Evolutionary conservation across 2,888 invertebrate species (phyloP).

Genomic region (Lasioglossum malachurum): DNA sequence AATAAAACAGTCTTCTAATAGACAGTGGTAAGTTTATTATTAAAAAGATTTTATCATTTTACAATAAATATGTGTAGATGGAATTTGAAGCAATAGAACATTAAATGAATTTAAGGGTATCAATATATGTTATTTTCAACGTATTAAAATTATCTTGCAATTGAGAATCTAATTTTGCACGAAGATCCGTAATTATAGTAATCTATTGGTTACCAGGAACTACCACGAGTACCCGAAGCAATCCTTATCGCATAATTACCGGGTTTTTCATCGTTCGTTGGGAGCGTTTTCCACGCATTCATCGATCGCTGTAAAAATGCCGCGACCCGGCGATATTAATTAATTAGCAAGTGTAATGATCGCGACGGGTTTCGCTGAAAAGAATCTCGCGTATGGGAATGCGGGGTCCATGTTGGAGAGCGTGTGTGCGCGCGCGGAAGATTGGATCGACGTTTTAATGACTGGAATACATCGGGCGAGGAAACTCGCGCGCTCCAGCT

Average conservation of each 20-base stretch:
- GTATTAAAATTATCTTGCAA: neutral
- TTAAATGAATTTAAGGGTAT: too few relatives aligned
- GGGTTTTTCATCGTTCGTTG: neutral
- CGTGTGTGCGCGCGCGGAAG: slow-evolving; percentile 38
- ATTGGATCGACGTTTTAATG: slow-evolving; percentile 67
- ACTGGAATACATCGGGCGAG: slow-evolving; percentile 51
- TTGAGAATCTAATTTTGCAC: neutral
- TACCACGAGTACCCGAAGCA: neutral
- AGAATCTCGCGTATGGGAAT: slow-evolving; percentile 29
- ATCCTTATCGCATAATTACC: slow-evolving; percentile 2
- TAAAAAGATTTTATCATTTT: too few relatives aligned
- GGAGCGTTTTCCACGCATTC: slow-evolving; percentile 14
- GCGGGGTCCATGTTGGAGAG: neutral
- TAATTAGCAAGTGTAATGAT: slow-evolving; percentile 55
- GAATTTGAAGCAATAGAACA: too few relatives aligned
- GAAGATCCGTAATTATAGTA: neutral
- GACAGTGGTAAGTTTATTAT: too few relatives aligned
- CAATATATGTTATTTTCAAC: too few relatives aligned
- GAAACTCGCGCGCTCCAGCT: slow-evolving; percentile 38
- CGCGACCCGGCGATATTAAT: slow-evolving; percentile 40
- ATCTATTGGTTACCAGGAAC: neutral
- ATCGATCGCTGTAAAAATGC: slow-evolving; percentile 16
- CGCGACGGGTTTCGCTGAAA: slow-evolving; percentile 28
- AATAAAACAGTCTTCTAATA: too few relatives aligned
- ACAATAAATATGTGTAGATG: too few relatives aligned